phyloP scores from a whole-genome alignment of 2,113 vertebrate genomes.

The Tetraodon nigroviridis region DNA sequence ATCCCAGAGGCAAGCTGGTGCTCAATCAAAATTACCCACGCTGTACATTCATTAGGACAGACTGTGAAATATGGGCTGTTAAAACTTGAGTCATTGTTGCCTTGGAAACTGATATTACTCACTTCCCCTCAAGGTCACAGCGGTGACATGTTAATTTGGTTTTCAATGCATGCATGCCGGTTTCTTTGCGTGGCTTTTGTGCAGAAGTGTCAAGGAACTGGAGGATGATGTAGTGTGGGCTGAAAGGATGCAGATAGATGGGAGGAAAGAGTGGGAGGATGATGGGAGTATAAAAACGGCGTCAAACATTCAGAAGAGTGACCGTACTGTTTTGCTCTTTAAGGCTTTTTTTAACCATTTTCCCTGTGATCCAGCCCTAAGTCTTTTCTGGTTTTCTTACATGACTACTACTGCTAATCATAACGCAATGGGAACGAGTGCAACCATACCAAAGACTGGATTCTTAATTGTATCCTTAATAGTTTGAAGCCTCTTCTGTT shows the following conservation, averaged over 20 bases:
- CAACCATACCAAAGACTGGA: too few species aligned
- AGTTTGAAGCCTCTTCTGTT: too few species aligned
- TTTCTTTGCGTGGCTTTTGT: too few species aligned
- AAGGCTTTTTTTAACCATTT: neutral
- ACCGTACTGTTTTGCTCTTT: slow-evolving; percentile 6
- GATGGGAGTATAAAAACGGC: slow-evolving; percentile 8
- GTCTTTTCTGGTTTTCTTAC: neutral
- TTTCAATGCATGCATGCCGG: too few species aligned
- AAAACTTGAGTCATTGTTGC: slow-evolving; percentile 67
- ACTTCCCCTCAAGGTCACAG: slow-evolving; percentile 68
- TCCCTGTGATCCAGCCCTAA: too few species aligned
- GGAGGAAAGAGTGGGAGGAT: slow-evolving; percentile 1
- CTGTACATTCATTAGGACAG: slow-evolving; percentile 70
- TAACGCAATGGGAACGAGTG: too few species aligned
- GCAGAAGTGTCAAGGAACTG: slow-evolving; percentile 13
- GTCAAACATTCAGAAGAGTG: slow-evolving; percentile 6
- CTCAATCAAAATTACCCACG: slow-evolving; percentile 76
- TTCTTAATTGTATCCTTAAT: too few species aligned
- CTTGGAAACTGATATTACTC: slow-evolving; percentile 68
- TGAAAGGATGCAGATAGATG: slow-evolving; percentile 16
- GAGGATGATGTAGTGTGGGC: slow-evolving; percentile 15
- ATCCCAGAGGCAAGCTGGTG: slow-evolving; percentile 60
- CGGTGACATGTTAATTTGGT: too few species aligned
- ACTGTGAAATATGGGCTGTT: slow-evolving; percentile 68
- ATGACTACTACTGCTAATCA: neutral